A percentile compares a stretch with the other conserved stretches of the same genome.
Evolutionary conservation across 2,888 invertebrate genomes (phyloP).

Genomic region (Anoplius nigerrimus): DNA sequence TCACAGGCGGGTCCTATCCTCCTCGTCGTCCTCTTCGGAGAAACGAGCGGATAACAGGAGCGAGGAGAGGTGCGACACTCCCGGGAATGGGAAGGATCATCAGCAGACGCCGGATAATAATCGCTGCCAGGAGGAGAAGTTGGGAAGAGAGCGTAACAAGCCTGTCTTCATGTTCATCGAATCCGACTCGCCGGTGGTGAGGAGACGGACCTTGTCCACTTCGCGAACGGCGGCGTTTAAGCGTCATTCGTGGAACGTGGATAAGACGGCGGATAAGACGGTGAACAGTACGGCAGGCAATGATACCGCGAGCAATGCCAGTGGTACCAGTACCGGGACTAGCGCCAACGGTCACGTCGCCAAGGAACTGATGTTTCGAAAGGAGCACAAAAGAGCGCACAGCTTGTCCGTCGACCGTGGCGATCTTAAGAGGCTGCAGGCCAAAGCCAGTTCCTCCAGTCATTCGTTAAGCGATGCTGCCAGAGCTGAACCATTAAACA

Average conservation of each 20-base stretch:
- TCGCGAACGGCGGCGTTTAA: slow-evolving; percentile 70
- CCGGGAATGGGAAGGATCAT: slow-evolving; percentile 45
- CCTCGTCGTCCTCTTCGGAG: too few relatives aligned
- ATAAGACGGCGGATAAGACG: slow-evolving; percentile 66
- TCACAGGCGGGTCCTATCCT: slow-evolving; percentile 40
- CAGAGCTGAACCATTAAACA: slow-evolving; percentile 42
- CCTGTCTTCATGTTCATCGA: slow-evolving; percentile 76
- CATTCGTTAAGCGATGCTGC: slow-evolving; percentile 67
- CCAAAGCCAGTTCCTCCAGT: slow-evolving; percentile 65
- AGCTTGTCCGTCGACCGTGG: slow-evolving; percentile 74
- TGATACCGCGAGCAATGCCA: not conserved
- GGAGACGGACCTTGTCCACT: slow-evolving; percentile 73
- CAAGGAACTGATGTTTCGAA: slow-evolving; percentile 61
- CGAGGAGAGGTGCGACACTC: slow-evolving; percentile 33
- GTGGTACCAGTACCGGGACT: not conserved
- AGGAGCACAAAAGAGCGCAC: slow-evolving; percentile 75
- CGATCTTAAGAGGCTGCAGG: slow-evolving; percentile 59
- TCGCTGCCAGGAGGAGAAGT: slow-evolving; percentile 43
- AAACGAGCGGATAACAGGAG: slow-evolving; percentile 26
- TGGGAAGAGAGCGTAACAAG: slow-evolving; percentile 53
- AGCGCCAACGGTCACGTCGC: slow-evolving; percentile 41
- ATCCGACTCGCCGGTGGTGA: slow-evolving; percentile 74
- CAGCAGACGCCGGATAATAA: slow-evolving; percentile 40
- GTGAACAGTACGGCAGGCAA: slow-evolving; percentile 15
- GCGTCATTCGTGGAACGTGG: slow-evolving; percentile 76